phyloP scores from a whole-genome alignment of 2,888 invertebrate species.

The Yponomeuta cagnagella region DNA sequence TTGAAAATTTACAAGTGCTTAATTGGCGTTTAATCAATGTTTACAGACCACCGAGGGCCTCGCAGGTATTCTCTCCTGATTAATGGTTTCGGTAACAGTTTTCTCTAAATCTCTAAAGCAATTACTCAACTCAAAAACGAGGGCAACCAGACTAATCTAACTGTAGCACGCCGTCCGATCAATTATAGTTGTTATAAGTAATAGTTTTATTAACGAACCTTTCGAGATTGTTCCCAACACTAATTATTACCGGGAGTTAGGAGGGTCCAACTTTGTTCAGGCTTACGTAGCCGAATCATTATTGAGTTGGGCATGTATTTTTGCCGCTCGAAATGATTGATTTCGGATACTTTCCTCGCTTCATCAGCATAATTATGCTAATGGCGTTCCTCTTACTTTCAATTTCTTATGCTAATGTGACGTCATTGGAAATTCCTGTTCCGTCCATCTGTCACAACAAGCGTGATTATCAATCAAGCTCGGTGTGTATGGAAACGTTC shows the following conservation, averaged over 20 bases:
- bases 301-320: background rate
- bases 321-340: background rate
- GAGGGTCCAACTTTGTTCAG: background rate
- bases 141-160: background rate
- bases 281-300: background rate
- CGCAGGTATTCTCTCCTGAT: background rate
- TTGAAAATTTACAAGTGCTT: background rate
- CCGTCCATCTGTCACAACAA: constrained; percentile 2
- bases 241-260: background rate
- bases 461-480: background rate
- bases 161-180: background rate
- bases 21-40: background rate
- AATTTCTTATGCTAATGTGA: constrained; percentile 2
- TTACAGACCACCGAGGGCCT: background rate
- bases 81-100: background rate
- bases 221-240: background rate
- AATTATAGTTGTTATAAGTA: background rate
- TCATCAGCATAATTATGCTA: background rate
- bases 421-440: background rate
- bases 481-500: background rate
- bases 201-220: constrained; percentile 1
- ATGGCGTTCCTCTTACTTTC: background rate
- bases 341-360: background rate
- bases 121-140: background rate
- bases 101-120: background rate